Evolutionary conservation across 2,888 invertebrate species (phyloP), one percentile per base, ranked within the genome.

Genomic region (Diarsia rubi): DNA sequence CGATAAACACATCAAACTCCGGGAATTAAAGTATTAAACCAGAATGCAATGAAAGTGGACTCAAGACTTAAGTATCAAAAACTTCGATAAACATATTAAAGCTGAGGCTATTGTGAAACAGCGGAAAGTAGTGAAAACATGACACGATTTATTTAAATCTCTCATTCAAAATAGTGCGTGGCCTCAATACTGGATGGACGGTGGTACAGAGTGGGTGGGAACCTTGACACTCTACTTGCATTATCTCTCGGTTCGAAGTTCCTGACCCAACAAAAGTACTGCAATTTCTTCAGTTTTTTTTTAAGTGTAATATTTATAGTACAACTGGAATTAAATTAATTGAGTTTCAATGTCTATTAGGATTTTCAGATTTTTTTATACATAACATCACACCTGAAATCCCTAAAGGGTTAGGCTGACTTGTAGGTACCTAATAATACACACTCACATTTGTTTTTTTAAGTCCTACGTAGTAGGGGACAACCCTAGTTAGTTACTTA

Each of bases 91-190:
- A 86, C 82, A 86, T 82, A 83, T 89, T 87, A 87, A 85, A 85
- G 72, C 78, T 65, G 60, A n/a, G 27, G 42, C 60, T 79, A 88
- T 92, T 92, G 91, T 90, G 92, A 89, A 92, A 93, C 83, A 85
- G 73, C 90, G 89, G 88, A 90, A 92, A 92, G 92, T 91, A 91
- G 90, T 87, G 88, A 89, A 87, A 84, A 88, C 85, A 81, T 81
- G 88, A 86, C 83, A 85, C 72, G 75, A 87, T 86, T 87, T 91
- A 90, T 93, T 93, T 90, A 92, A 91, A 91, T 91, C 91, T 89
- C 91, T 86, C 92, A 93, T 92, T 93, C 90, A 90, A 92, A 92
- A 92, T 90, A 91, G 90, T 91, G 87, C 62, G 82, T 84, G 88
- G 79, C 92, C 92, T 88, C 90, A 88, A 90, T 93, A 88, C 85